Conservation (phyloP, 2,888 invertebrate genomes). For the Ferdinandea cuprea region DNA sequence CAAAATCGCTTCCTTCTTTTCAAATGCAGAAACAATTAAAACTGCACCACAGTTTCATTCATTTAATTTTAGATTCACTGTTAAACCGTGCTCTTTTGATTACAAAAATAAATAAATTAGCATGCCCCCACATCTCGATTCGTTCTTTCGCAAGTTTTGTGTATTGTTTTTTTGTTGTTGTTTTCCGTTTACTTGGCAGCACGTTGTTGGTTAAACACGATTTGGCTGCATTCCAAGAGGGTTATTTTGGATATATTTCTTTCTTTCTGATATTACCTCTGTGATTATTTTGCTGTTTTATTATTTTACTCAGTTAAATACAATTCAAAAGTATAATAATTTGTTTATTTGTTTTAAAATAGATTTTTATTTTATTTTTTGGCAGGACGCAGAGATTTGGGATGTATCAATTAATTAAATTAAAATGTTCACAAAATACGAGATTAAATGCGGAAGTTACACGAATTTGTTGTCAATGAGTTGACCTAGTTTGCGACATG, state of each 20-base stretch:
- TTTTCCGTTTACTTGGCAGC: constrained; percentile 46
- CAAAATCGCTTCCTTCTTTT: constrained; percentile 21
- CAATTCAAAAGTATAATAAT: not conserved
- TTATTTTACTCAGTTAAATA: not conserved
- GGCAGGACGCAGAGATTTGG: not conserved
- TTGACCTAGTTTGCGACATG: constrained; percentile 18
- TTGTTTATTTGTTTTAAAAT: constrained; percentile 5
- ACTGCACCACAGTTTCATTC: constrained; percentile 22
- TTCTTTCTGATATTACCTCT: not conserved
- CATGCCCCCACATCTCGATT: not conserved
- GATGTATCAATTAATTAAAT: constrained; percentile 1
- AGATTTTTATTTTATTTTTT: not conserved
- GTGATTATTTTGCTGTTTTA: not conserved
- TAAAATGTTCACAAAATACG: constrained; percentile 4
- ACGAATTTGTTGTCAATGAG: constrained; percentile 1
- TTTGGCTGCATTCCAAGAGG: constrained; percentile 45
- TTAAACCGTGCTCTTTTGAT: constrained; percentile 21
- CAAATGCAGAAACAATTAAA: constrained; percentile 6
- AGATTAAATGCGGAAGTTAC: constrained; percentile 19
- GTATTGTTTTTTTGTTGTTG: constrained; percentile 6
- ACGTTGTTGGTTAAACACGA: constrained; percentile 28
- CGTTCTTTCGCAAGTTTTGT: not conserved
- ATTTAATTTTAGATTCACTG: constrained; percentile 30
- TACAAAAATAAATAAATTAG: constrained; percentile 29
- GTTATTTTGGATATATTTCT: constrained; percentile 49